Base-by-base conservation (phyloP, 2,888 invertebrate genomes). In the Arenicola marina region DNA sequence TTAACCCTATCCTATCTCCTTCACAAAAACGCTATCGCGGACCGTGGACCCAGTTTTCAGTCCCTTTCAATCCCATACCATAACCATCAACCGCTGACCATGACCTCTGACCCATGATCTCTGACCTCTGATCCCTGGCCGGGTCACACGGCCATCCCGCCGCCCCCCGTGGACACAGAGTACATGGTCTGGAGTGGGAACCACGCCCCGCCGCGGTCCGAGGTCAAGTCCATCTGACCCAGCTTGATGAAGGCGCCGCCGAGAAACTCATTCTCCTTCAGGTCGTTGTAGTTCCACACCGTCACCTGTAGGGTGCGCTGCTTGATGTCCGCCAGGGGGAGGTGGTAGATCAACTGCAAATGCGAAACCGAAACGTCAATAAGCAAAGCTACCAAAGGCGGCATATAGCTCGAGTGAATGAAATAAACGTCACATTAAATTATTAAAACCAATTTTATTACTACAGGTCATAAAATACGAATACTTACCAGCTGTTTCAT, bases 231-330 rank as follows among this genome's bases (percentile, higher is more conserved):
- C 67, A 92, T 84, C 43, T 90, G 87, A 63, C 86, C 86, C 18
- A 97, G 86, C 1, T 90, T 89, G 72, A 96, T 87, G 71, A 91
- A 89, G 61, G 93, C 91, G n/a, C 95, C 95, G 31, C 97, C 97
- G 11, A 96, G 86, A 81, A 95, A 92, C 84, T 93, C 92, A 84
- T 96, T 96, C 83, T 95, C 95, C 81, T 95, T 95, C 46, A 96
- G 84, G 0, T 92, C 89, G 82, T 95, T 95, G 83, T 95, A 92
- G 81, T 93, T 91, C 96, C 95, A 96, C 11, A 96, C 91, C 0
- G 95, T 93, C 0, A 95, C 94, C 82, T 95, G 93, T n/a, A 97
- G 85, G 11, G 87, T 88, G 54, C 92, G 87, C 70, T 87, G 87
- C 78, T 88, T 87, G 21, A 95, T 88, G 46, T 91, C 88, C 55